Percentiles rank a stretch among this genome's conserved stretches.
Conservation (phyloP, 2,113 vertebrate genomes). For the Saccopteryx leptura region DNA sequence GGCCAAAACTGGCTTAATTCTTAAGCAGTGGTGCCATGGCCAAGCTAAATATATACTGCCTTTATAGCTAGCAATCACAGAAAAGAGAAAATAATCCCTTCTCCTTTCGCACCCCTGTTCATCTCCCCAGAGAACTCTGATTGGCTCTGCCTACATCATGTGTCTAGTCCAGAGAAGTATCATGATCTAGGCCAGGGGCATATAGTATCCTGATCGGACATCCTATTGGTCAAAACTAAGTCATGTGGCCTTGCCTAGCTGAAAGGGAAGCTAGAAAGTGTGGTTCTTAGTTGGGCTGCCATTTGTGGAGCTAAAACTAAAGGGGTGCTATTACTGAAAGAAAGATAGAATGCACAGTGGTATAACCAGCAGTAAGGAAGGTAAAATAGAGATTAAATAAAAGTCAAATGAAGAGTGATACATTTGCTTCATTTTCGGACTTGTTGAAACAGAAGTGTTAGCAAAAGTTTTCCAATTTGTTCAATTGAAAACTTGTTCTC, state of each 20-base stretch:
- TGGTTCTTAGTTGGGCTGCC: neutral
- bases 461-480: slow-evolving; percentile 32
- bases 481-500: slow-evolving; percentile 43
- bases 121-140: neutral
- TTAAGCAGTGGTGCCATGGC: neutral
- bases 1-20: neutral
- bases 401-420: neutral
- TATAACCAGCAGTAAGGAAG: neutral
- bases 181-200: neutral
- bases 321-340: neutral
- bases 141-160: neutral
- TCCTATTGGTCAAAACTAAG: neutral
- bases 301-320: slow-evolving; percentile 54
- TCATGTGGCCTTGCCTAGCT: neutral
- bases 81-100: neutral
- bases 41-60: neutral
- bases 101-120: neutral
- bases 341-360: neutral
- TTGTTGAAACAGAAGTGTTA: neutral
- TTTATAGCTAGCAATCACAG: neutral
- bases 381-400: slow-evolving; percentile 27
- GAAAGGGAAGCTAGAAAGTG: neutral
- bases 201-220: neutral
- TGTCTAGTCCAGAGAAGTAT: neutral
- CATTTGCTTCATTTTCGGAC: neutral